Percentiles rank a stretch among this genome's conserved stretches.
phyloP scores from a whole-genome alignment of 2,888 invertebrate genomes.

The Kryphioiulus occultus region DNA sequence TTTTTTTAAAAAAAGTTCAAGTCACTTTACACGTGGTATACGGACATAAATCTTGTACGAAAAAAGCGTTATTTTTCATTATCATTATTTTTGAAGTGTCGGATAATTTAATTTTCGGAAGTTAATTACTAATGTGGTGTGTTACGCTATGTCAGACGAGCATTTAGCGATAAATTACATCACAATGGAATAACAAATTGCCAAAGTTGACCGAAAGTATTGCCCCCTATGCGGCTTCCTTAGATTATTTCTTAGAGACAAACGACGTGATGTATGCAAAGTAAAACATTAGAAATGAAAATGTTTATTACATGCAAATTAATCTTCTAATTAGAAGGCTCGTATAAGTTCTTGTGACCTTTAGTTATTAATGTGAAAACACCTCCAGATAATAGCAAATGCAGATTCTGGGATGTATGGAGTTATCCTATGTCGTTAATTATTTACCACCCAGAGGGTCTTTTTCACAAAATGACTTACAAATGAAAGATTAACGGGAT shows the following conservation, averaged over 20 bases:
- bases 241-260: background rate
- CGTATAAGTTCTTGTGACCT: background rate
- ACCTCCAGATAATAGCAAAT: background rate
- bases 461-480: background rate
- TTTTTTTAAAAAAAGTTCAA: no score
- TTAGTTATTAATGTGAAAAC: background rate
- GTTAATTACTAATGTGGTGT: conserved; percentile 9
- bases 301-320: conserved; percentile 17
- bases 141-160: background rate
- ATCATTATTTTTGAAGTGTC: background rate
- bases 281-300: background rate
- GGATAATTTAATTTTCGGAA: conserved; percentile 17
- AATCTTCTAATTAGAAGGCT: background rate
- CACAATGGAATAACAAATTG: conserved; percentile 27
- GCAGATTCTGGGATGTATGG: background rate
- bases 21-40: no score
- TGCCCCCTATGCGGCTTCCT: background rate
- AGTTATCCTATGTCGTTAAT: background rate
- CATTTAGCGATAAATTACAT: background rate
- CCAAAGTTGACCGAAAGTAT: background rate
- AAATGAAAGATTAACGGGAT: background rate
- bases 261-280: background rate
- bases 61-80: background rate
- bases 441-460: background rate
- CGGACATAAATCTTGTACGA: background rate